Base-by-base conservation (phyloP, 2,888 invertebrate genomes). In the Sicus ferrugineus region DNA sequence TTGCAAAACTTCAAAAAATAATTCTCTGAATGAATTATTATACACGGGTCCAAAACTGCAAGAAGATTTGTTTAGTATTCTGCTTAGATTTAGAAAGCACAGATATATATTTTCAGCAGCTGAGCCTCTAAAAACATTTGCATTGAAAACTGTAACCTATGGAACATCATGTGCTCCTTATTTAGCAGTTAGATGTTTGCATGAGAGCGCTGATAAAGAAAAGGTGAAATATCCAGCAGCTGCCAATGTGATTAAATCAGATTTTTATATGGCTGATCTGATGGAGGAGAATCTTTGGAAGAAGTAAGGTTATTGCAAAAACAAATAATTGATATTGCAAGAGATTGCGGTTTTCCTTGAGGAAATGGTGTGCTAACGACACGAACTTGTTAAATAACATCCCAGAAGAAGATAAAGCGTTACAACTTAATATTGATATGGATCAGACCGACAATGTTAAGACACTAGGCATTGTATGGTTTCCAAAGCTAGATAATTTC, bases 141-240 rank as follows among this genome's bases (percentile, higher is more conserved):
- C 54, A 16, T 26, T 75, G n/a, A n/a, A n/a, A n/a, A n/a, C n/a
- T n/a, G n/a, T n/a, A n/a, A n/a, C n/a, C n/a, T n/a, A n/a, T n/a
- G 3, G 73, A 72, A 38, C 38, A 9, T 38, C 38, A 38, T 14
- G 14, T 38, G 38, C 38, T 38, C 38, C 14, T 38, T 38, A 38
- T 38, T 38, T 38, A 38, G 38, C 14, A 38, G 38, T 38, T 38
- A 38, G 14, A 38, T 38, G 38, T 38, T 38, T 38, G 38, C 38
- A 38, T 9, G 14, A 38, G 38, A 38, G 38, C 38, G 38, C 38
- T 9, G 38, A 11, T 0, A 31, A 66, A 1, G 74, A 74, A 16
- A 74, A 72, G 71, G 76, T 63, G 75, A 72, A 31, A 31, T 75
- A 38, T 1, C 75, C 75, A 9, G 7, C 72, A 16, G 75, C 75